A percentile compares a stretch with the other conserved stretches of the same genome.
phyloP scores from a whole-genome alignment of 2,797 vertebrate species.

The Mormyrops boulengeri region DNA sequence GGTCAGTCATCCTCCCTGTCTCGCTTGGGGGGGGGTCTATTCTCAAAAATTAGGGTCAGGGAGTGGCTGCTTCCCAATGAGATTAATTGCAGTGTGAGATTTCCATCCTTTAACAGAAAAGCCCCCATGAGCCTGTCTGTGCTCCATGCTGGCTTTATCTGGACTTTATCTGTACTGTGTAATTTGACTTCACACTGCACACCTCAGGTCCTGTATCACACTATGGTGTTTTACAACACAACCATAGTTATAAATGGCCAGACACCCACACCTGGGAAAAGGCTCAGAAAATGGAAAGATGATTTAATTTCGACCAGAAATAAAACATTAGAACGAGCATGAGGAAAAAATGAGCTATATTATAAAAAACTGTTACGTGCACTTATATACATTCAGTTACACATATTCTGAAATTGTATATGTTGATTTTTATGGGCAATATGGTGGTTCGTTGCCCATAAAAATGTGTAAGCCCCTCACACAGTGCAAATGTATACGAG shows the following conservation, averaged over 20 bases:
- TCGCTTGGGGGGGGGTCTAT: constrained; percentile 25
- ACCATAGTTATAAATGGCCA: neutral
- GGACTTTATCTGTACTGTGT: neutral
- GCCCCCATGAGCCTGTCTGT: constrained; percentile 19
- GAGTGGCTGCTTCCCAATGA: constrained; percentile 61
- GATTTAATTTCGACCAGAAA: neutral
- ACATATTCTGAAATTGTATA: neutral
- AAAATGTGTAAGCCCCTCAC: too few relatives aligned
- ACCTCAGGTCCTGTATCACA: neutral
- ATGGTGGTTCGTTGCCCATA: neutral
- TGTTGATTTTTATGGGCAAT: neutral
- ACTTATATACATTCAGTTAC: neutral
- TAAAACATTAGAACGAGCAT: neutral
- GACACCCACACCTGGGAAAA: neutral
- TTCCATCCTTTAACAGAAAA: constrained; percentile 67
- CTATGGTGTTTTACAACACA: neutral
- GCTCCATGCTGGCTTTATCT: neutral
- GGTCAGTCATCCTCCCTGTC: neutral
- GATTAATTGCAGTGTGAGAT: constrained; percentile 69
- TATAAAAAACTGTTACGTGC: neutral
- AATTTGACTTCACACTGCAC: neutral
- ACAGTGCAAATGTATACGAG: neutral
- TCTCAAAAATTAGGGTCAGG: constrained; percentile 63
- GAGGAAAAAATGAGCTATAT: neutral
- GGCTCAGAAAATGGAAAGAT: neutral